A percentile compares a stretch with the other conserved stretches of the same genome.
These are phyloP conservation scores for Abrostola triplasia DNA, from an alignment of 2,888 invertebrate genomes.

Conservation along the genomic window DNA sequence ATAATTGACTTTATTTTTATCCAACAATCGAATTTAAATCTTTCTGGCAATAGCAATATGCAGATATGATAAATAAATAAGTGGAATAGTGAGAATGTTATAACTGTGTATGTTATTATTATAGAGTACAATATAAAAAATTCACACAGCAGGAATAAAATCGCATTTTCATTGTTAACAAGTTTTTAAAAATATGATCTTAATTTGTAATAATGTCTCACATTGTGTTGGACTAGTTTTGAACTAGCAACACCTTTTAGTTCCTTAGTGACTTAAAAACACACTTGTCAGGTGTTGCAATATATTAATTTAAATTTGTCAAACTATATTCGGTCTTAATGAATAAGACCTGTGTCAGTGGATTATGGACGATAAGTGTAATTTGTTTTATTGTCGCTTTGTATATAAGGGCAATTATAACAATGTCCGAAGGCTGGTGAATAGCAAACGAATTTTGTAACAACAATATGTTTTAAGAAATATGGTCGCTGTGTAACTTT, in stretches of 20 bases:
- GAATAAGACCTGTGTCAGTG: neutral
- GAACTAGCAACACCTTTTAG: neutral
- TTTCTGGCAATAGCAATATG: no score
- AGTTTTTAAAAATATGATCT: no score
- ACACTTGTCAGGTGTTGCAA: neutral
- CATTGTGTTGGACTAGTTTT: neutral
- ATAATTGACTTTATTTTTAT: no score
- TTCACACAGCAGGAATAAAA: no score
- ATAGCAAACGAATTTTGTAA: conserved; percentile 54
- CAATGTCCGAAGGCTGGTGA: conserved; percentile 55
- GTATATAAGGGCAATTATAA: conserved; percentile 49
- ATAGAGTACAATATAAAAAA: no score
- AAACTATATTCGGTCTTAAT: neutral
- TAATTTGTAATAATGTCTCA: neutral
- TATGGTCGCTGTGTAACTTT: conserved; percentile 51
- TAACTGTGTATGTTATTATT: no score
- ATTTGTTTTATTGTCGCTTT: conserved; percentile 42
- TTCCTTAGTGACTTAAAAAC: neutral
- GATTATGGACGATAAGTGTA: conserved; percentile 22
- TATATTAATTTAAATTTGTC: neutral
- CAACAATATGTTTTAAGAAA: conserved; percentile 37
- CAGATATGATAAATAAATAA: no score
- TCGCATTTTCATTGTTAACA: no score
- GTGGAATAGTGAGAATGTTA: no score
- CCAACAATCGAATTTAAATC: no score